Base-by-base conservation (phyloP, 2,888 invertebrate species). In the Micoletzkya japonica region DNA sequence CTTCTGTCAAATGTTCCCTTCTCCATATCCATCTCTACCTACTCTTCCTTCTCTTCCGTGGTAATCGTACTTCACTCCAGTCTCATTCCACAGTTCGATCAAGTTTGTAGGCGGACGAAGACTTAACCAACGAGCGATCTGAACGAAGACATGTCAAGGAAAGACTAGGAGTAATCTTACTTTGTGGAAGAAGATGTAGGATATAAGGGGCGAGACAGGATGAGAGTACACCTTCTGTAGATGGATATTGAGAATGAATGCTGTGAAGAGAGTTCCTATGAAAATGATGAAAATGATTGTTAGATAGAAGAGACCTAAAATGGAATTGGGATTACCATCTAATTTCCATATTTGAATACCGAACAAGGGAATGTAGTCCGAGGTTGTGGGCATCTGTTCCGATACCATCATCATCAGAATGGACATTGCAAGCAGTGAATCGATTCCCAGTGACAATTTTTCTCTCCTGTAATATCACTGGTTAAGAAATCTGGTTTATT, bases 361-460 rank as follows among this genome's bases (percentile, higher is more conserved):
- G 54, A 84, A 84, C 1, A 84, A 72, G 1, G 84, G 84, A 7
- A 84, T 81, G 63, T 82, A 84, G 60, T 84, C 84, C 3, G 77
- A 78, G 1, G 87, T 87, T 2, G 87, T 87, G 0, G 88, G 88
- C 87, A 88, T 87, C 72, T 86, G 87, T 73, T 88, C 88, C 4
- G 87, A 86, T 17, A 88, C 87, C 76, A 88, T 86, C 78, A 87
- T 85, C 86, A 88, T 86, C 73, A 88, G 86, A 72, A 88, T 87
- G 4, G 87, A 86, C 83, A 88, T 87, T 20, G 88, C 87, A 70
- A 88, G 80, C 14, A 84, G 79, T 7, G 84, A 84, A 72, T 84
- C 84, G 69, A 84, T 84, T 57, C 84, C 84, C 30, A 85, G 74
- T 32, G 81, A 82, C 4, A 85, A 73, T 64, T 84, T 84, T 71